Percentiles rank a stretch among this genome's conserved stretches.
These are phyloP conservation scores for Smittia aterrima DNA, from an alignment of 2,888 invertebrate species.

Conservation along the genomic window DNA sequence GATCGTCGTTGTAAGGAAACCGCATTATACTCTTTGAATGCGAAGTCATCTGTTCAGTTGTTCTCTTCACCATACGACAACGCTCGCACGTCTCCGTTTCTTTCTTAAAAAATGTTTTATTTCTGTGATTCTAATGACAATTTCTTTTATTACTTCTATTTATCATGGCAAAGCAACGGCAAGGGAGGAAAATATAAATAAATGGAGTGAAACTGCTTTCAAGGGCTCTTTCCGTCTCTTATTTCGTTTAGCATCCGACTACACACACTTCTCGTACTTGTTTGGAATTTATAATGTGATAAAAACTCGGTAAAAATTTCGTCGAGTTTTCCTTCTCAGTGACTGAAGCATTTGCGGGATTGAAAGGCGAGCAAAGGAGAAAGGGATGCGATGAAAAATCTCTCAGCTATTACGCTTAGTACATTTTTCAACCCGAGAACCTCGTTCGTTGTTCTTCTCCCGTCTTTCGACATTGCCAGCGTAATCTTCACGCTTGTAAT, in stretches of 20 bases:
- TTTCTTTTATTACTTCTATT: slow-evolving; percentile 35
- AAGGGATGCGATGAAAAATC: slow-evolving; percentile 7
- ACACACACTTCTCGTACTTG: slow-evolving; percentile 22
- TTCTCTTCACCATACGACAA: background rate
- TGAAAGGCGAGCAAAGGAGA: background rate
- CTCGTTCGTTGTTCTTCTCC: background rate
- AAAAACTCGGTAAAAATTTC: slow-evolving; percentile 36
- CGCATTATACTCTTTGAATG: background rate
- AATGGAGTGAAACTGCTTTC: background rate
- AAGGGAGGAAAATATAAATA: background rate
- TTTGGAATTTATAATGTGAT: slow-evolving; percentile 34
- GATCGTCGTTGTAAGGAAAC: background rate
- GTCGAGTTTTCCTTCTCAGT: background rate
- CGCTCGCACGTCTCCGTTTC: background rate
- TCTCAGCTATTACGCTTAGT: background rate
- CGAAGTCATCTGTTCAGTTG: background rate
- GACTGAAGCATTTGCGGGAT: background rate
- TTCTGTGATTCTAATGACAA: slow-evolving; percentile 35
- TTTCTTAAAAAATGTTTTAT: slow-evolving; percentile 12
- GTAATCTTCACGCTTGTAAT: slow-evolving; percentile 27
- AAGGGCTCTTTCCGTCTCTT: background rate
- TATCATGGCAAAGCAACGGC: slow-evolving; percentile 11
- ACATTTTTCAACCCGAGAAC: background rate
- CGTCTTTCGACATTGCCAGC: background rate
- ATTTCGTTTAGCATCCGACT: background rate